phyloP scores from a whole-genome alignment of 2,888 invertebrate species.

The Ennomos fuscantarius region DNA sequence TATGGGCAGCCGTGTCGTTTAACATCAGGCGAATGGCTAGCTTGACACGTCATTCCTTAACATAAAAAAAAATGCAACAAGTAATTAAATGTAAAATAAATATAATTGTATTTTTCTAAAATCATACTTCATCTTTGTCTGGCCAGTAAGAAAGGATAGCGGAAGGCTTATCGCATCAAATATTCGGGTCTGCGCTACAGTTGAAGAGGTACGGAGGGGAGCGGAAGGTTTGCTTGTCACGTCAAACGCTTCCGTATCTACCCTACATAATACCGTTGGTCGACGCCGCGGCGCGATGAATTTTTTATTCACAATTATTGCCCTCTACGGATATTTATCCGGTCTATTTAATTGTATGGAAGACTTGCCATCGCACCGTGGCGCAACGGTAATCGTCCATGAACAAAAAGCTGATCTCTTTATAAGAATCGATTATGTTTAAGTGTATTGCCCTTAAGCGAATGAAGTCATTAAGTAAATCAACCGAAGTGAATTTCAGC shows the following conservation, averaged over 20 bases:
- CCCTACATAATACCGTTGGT: constrained; percentile 50
- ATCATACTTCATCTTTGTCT: too few relatives aligned
- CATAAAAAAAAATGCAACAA: too few relatives aligned
- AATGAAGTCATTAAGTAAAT: constrained; percentile 22
- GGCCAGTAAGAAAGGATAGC: constrained; percentile 15
- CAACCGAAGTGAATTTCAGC: constrained; percentile 26
- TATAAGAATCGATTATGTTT: constrained; percentile 26
- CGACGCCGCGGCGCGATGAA: constrained; percentile 58
- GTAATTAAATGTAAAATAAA: too few relatives aligned
- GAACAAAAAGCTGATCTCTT: constrained; percentile 31
- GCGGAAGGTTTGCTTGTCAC: constrained; percentile 32
- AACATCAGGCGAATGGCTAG: too few relatives aligned
- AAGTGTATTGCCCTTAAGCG: constrained; percentile 14
- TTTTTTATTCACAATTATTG: constrained; percentile 77
- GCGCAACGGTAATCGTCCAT: constrained; percentile 43
- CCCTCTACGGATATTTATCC: constrained; percentile 63
- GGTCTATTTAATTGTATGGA: constrained; percentile 63
- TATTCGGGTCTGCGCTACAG: constrained; percentile 48
- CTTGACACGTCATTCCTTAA: too few relatives aligned
- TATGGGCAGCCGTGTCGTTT: too few relatives aligned
- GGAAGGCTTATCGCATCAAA: constrained; percentile 48
- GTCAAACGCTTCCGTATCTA: constrained; percentile 47
- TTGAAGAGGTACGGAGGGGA: constrained; percentile 22
- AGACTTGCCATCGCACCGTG: constrained; percentile 39
- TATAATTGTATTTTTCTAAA: too few relatives aligned